phyloP scores from a whole-genome alignment of 2,113 vertebrate genomes.

The Hemiscyllium ocellatum region DNA sequence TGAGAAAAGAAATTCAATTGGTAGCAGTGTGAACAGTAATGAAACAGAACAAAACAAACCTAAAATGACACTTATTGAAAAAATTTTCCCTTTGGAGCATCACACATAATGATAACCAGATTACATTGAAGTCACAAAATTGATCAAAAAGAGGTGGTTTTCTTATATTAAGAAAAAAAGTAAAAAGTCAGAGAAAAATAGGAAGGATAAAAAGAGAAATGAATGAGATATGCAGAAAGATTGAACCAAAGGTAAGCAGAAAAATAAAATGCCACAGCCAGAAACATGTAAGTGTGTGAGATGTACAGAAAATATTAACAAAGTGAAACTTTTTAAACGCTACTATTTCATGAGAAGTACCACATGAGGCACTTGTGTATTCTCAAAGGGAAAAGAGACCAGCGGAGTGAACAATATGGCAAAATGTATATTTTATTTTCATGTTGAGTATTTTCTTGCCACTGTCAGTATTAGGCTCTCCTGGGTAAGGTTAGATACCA shows the following conservation, averaged over 20 bases:
- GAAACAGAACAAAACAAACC: background rate
- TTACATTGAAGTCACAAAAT: background rate
- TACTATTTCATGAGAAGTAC: background rate
- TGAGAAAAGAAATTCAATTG: background rate
- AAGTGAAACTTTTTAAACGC: background rate
- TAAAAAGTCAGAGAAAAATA: background rate
- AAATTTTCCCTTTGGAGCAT: background rate
- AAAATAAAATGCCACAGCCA: background rate
- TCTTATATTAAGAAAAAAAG: background rate
- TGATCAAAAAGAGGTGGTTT: background rate
- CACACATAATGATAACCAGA: background rate
- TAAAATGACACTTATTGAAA: background rate
- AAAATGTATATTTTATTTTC: background rate
- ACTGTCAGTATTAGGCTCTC: background rate
- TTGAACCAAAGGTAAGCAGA: background rate
- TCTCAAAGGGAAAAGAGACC: background rate
- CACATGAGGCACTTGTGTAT: background rate
- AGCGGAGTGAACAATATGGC: background rate
- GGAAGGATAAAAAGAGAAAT: background rate
- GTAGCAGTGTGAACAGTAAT: background rate
- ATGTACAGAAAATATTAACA: background rate
- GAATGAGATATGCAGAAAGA: background rate
- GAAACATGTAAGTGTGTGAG: background rate
- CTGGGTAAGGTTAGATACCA: background rate
- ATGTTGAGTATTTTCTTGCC: background rate